Percentiles rank a stretch among this genome's conserved stretches.
Evolutionary conservation across 2,888 invertebrate genomes (phyloP).

Genomic region (Ophion ventricosus): DNA sequence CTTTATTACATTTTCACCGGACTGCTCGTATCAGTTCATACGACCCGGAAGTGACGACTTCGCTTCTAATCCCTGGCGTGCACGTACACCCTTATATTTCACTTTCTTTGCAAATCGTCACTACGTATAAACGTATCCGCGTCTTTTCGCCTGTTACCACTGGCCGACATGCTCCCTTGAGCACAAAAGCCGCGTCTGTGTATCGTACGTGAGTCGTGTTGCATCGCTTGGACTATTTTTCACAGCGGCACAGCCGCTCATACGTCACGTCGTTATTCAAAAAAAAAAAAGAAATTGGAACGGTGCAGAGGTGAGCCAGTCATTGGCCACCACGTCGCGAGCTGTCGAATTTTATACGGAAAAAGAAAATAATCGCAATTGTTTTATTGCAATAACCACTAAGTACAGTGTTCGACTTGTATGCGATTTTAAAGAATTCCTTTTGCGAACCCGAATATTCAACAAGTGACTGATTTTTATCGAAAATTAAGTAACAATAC

Average conservation of each 20-base stretch:
- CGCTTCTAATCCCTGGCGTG: constrained; percentile 31
- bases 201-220: constrained; percentile 18
- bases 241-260: neutral
- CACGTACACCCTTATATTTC: constrained; percentile 11
- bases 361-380: neutral
- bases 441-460: neutral
- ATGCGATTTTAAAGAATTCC: neutral
- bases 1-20: constrained; percentile 45
- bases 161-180: constrained; percentile 57
- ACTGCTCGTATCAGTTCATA: constrained; percentile 46
- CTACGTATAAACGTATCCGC: constrained; percentile 19
- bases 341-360: neutral
- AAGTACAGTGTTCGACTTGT: neutral
- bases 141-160: constrained; percentile 40
- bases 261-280: constrained; percentile 6
- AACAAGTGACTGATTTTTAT: too few species aligned
- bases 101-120: constrained; percentile 13
- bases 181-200: constrained; percentile 39
- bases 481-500: too few species aligned
- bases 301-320: neutral
- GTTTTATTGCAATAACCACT: neutral
- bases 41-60: constrained; percentile 57
- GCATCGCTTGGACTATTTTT: constrained; percentile 20
- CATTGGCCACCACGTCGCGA: neutral
- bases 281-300: neutral